phyloP scores from a whole-genome alignment of 2,113 vertebrate genomes.

The Vicugna pacos region DNA sequence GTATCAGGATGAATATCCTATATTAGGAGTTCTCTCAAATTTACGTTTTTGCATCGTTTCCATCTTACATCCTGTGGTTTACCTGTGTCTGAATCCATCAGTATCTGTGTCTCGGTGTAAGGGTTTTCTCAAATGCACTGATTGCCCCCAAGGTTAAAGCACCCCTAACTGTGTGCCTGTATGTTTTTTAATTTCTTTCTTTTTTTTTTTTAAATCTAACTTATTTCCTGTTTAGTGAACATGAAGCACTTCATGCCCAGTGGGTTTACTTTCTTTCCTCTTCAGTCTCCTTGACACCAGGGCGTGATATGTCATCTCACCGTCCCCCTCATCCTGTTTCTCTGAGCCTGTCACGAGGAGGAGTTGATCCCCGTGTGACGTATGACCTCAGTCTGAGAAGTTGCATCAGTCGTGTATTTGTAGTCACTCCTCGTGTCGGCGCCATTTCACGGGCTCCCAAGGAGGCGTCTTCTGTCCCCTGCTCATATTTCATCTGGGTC shows the following conservation, averaged over 20 bases:
- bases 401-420: background rate
- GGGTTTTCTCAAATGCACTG: background rate
- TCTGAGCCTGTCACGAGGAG: background rate
- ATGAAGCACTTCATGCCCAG: background rate
- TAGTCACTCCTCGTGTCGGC: background rate
- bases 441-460: background rate
- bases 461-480: conserved; percentile 44
- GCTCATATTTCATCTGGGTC: conserved; percentile 62
- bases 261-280: background rate
- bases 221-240: background rate
- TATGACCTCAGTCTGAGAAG: background rate
- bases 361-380: background rate
- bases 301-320: rapidly evolving
- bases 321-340: background rate
- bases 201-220: background rate
- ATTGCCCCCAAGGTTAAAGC: background rate
- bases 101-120: background rate
- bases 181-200: background rate
- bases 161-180: background rate
- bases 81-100: background rate
- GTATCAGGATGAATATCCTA: conserved; percentile 81
- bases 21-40: conserved; percentile 84
- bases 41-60: conserved; percentile 80
- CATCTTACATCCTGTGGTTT: background rate
- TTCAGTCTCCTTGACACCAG: background rate